phyloP scores from a whole-genome alignment of 2,888 invertebrate species.

The Erannis defoliaria region DNA sequence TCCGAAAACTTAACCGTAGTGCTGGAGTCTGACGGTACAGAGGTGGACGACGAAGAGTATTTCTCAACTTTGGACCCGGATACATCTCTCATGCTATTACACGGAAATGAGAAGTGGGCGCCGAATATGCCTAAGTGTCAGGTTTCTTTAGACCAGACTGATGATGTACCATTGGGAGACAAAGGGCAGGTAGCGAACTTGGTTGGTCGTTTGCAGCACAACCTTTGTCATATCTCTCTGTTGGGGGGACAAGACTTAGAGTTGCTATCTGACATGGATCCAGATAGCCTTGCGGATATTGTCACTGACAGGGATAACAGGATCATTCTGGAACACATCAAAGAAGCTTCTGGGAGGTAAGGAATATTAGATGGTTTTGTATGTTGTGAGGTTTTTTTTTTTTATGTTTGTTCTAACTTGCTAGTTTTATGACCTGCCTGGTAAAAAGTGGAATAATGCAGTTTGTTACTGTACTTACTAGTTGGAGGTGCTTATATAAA shows the following conservation, averaged over 20 bases:
- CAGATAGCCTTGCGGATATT: conserved; percentile 94
- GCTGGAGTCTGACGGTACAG: conserved; percentile 96
- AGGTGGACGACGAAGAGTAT: conserved; percentile 98
- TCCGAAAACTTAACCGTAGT: conserved; percentile 91
- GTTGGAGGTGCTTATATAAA: too few species aligned
- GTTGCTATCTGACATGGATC: conserved; percentile 95
- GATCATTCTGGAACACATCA: conserved; percentile 92
- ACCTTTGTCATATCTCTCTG: conserved; percentile 94
- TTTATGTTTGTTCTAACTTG: too few species aligned
- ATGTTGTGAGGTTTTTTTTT: background rate
- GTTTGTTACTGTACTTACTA: background rate
- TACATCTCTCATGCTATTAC: conserved; percentile 93
- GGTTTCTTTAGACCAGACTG: conserved; percentile 87
- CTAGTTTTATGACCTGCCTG: too few species aligned
- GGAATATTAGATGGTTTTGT: background rate
- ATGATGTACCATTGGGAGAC: conserved; percentile 82
- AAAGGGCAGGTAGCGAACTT: conserved; percentile 89
- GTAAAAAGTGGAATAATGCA: background rate
- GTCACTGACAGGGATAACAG: conserved; percentile 90
- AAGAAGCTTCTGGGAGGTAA: conserved; percentile 93
- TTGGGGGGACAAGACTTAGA: conserved; percentile 94
- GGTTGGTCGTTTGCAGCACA: conserved; percentile 92
- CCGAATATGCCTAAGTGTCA: conserved; percentile 88
- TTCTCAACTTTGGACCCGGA: conserved; percentile 96
- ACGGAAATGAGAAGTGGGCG: conserved; percentile 92